A percentile compares a stretch with the other conserved stretches of the same genome.
These are phyloP conservation scores for Microplitis manilae DNA, from an alignment of 2,888 invertebrate species.

Conservation along the genomic window DNA sequence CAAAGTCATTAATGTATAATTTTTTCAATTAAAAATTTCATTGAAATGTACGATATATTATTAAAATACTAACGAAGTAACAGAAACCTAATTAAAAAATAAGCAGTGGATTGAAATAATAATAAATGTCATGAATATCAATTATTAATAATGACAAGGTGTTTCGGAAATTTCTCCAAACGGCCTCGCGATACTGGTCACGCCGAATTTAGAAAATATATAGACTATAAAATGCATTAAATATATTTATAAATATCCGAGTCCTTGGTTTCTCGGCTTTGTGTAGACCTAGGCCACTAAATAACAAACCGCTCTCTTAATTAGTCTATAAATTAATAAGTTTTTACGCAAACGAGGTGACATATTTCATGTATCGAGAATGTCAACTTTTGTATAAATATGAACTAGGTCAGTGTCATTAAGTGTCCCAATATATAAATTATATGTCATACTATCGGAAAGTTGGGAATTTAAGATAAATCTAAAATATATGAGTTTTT, in stretches of 20 bases:
- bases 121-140: neutral
- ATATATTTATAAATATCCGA: neutral
- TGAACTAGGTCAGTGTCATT: too few relatives aligned
- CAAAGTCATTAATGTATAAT: neutral
- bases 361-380: too few relatives aligned
- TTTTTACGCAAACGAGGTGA: too few relatives aligned
- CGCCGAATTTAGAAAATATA: neutral
- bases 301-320: too few relatives aligned
- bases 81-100: neutral
- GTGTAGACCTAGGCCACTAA: too few relatives aligned
- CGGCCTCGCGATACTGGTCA: neutral
- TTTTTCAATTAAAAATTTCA: neutral
- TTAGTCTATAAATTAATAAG: too few relatives aligned
- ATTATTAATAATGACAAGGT: neutral
- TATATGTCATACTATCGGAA: too few relatives aligned
- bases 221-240: neutral
- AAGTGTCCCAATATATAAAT: too few relatives aligned
- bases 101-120: neutral
- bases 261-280: neutral
- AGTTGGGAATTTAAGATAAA: too few relatives aligned
- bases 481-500: too few relatives aligned
- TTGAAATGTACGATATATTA: neutral
- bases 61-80: neutral
- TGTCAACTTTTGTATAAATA: too few relatives aligned
- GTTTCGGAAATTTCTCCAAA: constrained; percentile 2